phyloP scores from a whole-genome alignment of 2,797 vertebrate genomes.

The Acomys russatus region DNA sequence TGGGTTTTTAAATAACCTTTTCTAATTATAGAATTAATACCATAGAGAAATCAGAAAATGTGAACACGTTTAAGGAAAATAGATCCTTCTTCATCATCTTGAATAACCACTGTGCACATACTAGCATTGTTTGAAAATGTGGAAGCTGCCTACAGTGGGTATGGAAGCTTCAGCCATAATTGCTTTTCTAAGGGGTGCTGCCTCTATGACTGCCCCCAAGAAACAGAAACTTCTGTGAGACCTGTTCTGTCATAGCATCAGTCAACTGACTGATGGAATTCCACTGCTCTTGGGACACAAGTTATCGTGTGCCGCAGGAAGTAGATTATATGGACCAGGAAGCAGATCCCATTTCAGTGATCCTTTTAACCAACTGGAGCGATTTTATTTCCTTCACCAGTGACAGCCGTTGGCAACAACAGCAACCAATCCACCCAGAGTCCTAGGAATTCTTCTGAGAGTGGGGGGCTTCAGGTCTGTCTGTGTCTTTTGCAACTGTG shows the following conservation, averaged over 20 bases:
- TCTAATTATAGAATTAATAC: constrained; percentile 42
- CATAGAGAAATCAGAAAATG: constrained; percentile 28
- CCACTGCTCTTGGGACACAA: not conserved
- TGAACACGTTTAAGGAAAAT: constrained; percentile 12
- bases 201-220: not conserved
- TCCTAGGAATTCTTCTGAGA: not conserved
- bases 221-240: not conserved
- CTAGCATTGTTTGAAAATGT: not conserved
- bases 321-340: not conserved
- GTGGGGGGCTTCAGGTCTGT: not conserved
- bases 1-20: constrained; percentile 49
- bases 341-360: not conserved
- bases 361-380: not conserved
- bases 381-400: not conserved
- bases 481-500: not conserved
- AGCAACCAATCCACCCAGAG: not conserved
- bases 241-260: not conserved
- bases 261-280: not conserved
- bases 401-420: not conserved
- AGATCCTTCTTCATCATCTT: not conserved
- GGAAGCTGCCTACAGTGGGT: not conserved
- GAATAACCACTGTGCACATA: not conserved
- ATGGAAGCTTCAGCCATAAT: too few relatives aligned
- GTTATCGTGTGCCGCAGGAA: not conserved
- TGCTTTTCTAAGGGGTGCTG: constrained; percentile 22